Base-by-base conservation (phyloP, 2,888 invertebrate species). In the Ophion obscuratus region DNA sequence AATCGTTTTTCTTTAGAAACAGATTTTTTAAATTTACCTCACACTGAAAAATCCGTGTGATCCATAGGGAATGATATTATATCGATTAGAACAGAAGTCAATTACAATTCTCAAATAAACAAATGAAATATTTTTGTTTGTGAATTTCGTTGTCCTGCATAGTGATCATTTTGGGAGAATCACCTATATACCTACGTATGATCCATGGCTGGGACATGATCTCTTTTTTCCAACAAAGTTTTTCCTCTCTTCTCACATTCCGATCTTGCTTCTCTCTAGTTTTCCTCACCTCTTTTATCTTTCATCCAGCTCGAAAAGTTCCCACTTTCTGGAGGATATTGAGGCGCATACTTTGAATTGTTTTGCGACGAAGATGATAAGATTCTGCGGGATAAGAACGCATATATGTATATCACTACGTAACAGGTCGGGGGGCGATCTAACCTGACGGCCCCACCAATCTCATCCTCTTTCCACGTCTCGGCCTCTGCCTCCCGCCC, bases 331-430 rank as follows among this genome's bases (percentile, higher is more conserved):
- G 24, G 57, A 76, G 75, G 71, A 84, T 80, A 84, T 84, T 80
- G 80, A 71, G 62, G 75, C 62, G 71, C 84, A 84, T 71, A 76
- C 75, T 84, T 84, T 62, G 80, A 84, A 80, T 84, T 66, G 80
- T 84, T 84, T 71, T 71, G 47, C 78, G 66, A 76, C 53, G 20
- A 71, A 64, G 71, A 84, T 78, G 73, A 78, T 78, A 67, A 80
- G 75, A 80, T 80, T 62, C n/a, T 61, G 47, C 74, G 61, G 71
- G 82, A 74, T 74, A 59, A 81, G 44, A 66, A 59, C 14, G 36
- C 36, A 59, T n/a, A 14, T 53, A 76, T 47, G 75, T 64, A 57
- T 57, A 53, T 27, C 11, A 6, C n/a, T 59, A n/a, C 31, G 61
- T 75, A 75, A 62, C 44, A 53, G 61, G 53, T 62, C 68, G 68